phyloP scores from a whole-genome alignment of 1,140 invertebrate species.

The Drosophila repletoides region DNA sequence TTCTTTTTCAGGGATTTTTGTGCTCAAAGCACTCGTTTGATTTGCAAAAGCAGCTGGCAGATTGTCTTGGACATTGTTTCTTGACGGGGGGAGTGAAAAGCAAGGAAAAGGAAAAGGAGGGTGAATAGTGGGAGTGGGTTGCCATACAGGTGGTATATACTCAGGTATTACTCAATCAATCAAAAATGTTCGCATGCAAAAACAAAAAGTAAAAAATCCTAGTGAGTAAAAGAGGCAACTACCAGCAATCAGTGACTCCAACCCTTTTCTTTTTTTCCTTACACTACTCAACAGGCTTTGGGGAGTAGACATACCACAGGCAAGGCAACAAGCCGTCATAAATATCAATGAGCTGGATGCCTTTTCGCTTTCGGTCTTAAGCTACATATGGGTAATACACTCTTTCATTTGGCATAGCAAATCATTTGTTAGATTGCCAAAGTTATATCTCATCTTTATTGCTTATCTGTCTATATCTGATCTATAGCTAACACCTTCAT shows the following conservation, averaged over 20 bases:
- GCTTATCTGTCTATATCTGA: too few species aligned
- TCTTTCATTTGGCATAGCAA: too few species aligned
- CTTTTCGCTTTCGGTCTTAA: too few species aligned
- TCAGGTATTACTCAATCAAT: conserved; percentile 20
- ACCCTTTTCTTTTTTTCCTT: too few species aligned
- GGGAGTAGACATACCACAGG: not conserved
- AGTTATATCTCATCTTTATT: too few species aligned
- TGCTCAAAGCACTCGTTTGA: conserved; percentile 36
- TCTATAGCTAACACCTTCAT: too few species aligned
- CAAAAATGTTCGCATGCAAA: conserved; percentile 20
- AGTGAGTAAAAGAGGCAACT: conserved; percentile 14
- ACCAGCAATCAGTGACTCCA: conserved; percentile 29
- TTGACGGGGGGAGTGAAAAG: not conserved
- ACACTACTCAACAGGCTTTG: too few species aligned
- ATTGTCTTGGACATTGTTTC: conserved; percentile 13
- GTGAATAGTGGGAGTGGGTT: not conserved
- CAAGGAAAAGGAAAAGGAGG: too few species aligned
- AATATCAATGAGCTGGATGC: conserved; percentile 55
- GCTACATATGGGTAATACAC: too few species aligned
- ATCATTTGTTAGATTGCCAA: not conserved
- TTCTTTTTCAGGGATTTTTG: conserved; percentile 11
- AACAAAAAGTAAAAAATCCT: too few species aligned
- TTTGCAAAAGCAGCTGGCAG: conserved; percentile 15
- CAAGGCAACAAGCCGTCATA: conserved; percentile 33
- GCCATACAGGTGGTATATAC: not conserved